These are phyloP conservation scores for Xestobium rufovillosum DNA, from an alignment of 2,888 invertebrate species.

Conservation along the genomic window DNA sequence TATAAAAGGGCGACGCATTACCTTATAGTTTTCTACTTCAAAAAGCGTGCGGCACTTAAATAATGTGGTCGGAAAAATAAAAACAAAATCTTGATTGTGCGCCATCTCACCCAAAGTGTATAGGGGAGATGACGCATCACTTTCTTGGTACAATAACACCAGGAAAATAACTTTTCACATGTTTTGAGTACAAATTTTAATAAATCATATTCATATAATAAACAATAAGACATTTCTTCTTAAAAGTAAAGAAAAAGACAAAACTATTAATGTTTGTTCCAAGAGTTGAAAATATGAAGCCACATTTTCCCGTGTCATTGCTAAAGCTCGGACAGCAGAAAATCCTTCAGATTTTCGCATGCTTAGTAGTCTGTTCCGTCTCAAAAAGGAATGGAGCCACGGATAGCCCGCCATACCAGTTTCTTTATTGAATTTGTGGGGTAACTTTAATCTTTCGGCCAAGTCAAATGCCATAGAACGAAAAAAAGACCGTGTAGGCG, in stretches of 20 bases:
- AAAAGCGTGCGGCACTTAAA: too few relatives aligned
- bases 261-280: not conserved
- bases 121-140: slow-evolving; percentile 1
- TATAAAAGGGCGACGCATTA: too few relatives aligned
- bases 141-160: not conserved
- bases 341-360: not conserved
- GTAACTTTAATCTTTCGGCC: slow-evolving; percentile 2
- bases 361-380: slow-evolving; percentile 1
- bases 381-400: not conserved
- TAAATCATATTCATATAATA: not conserved
- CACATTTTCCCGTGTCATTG: slow-evolving; percentile 2
- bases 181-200: not conserved
- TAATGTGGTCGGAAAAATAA: not conserved
- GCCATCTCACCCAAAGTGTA: slow-evolving; percentile 6
- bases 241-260: slow-evolving; percentile 2
- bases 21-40: too few relatives aligned
- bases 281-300: slow-evolving; percentile 1
- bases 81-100: slow-evolving; percentile 1
- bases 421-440: not conserved
- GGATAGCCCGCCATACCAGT: not conserved
- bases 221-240: slow-evolving; percentile 1
- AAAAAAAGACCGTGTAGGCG: slow-evolving; percentile 1
- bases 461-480: slow-evolving; percentile 9
- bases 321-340: slow-evolving; percentile 2
- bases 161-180: slow-evolving; percentile 5